These are phyloP conservation scores for Hofmannophila pseudospretella DNA, from an alignment of 2,888 invertebrate genomes.

Conservation along the genomic window DNA sequence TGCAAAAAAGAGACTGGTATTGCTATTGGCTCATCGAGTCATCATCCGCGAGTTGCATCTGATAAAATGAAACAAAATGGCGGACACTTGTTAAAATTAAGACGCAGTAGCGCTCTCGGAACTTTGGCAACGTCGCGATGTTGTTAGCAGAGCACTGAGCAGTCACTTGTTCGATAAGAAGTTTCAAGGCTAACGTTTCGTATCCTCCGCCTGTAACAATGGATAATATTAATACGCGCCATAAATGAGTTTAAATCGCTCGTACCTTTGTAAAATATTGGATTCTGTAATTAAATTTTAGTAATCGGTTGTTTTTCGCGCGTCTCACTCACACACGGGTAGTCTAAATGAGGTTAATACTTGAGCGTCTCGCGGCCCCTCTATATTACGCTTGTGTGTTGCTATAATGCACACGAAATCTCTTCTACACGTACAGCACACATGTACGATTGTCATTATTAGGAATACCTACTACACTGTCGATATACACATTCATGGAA, in stretches of 20 bases:
- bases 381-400: constrained; percentile 16
- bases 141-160: constrained; percentile 26
- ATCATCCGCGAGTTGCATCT: constrained; percentile 32
- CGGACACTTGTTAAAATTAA: constrained; percentile 57
- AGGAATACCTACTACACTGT: constrained; percentile 19
- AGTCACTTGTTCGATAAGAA: constrained; percentile 70
- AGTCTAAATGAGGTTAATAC: constrained; percentile 39
- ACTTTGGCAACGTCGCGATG: constrained; percentile 71
- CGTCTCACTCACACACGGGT: constrained; percentile 20
- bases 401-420: constrained; percentile 17
- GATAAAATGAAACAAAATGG: constrained; percentile 67
- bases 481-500: constrained; percentile 13
- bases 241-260: constrained; percentile 30
- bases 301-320: constrained; percentile 16
- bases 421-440: constrained; percentile 5
- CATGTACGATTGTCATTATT: constrained; percentile 22
- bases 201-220: constrained; percentile 59
- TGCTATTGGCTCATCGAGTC: constrained; percentile 23
- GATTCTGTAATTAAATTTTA: constrained; percentile 24
- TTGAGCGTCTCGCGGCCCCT: constrained; percentile 13
- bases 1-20: constrained; percentile 17
- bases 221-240: constrained; percentile 45
- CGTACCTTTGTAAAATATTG: constrained; percentile 24
- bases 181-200: constrained; percentile 69
- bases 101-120: constrained; percentile 62